A percentile compares a stretch with the other conserved stretches of the same genome.
These are phyloP conservation scores for Vombatus ursinus DNA, from an alignment of 2,113 vertebrate species.

Conservation along the genomic window DNA sequence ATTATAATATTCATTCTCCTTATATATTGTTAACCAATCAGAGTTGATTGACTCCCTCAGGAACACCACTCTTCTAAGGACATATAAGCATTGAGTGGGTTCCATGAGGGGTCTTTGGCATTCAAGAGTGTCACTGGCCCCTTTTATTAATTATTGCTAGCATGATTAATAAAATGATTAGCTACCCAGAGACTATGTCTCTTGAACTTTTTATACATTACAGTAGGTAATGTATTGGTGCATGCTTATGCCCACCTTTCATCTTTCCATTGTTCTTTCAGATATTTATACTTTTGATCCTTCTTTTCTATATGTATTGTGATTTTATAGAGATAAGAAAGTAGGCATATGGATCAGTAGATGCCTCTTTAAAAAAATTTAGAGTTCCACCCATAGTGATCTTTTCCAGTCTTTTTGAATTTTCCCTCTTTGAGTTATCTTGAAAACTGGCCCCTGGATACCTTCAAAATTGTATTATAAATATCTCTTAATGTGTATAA, in stretches of 20 bases:
- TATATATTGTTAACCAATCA: too few relatives aligned
- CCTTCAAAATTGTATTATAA: neutral
- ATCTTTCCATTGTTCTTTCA: neutral
- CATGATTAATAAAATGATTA: too few relatives aligned
- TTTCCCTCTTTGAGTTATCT: neutral
- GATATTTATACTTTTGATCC: neutral
- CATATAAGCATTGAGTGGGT: too few relatives aligned
- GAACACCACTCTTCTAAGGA: too few relatives aligned
- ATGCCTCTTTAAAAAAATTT: neutral
- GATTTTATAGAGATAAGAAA: neutral
- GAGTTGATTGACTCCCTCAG: too few relatives aligned
- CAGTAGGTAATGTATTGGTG: neutral
- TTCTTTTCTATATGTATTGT: neutral
- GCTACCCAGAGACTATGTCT: too few relatives aligned
- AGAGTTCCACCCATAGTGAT: neutral
- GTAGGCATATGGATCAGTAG: neutral
- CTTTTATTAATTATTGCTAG: too few relatives aligned
- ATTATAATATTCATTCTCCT: too few relatives aligned
- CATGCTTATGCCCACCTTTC: neutral
- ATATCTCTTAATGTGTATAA: neutral
- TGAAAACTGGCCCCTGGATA: neutral
- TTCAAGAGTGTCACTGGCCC: too few relatives aligned
- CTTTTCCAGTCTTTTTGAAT: neutral
- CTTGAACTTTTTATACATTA: too few relatives aligned
- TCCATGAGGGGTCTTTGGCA: too few relatives aligned